These are phyloP conservation scores for Sebastes dallii DNA, from an alignment of 2,797 vertebrate species.

Conservation along the genomic window DNA sequence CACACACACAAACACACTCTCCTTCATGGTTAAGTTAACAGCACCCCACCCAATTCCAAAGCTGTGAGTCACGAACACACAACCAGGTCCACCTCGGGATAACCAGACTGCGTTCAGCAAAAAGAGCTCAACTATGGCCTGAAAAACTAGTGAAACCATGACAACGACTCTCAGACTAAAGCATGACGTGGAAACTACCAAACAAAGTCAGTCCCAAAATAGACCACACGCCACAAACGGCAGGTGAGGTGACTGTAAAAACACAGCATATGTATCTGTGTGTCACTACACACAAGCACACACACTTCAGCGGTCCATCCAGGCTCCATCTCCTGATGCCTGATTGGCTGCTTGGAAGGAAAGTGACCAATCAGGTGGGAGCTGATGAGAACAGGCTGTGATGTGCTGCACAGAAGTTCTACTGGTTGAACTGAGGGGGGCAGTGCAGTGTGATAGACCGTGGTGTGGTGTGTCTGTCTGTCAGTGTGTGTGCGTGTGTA, in stretches of 20 bases:
- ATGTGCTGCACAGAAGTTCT: slow-evolving; percentile 7
- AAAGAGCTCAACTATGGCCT: neutral
- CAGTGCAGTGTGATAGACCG: slow-evolving; percentile 49
- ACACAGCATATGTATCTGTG: neutral
- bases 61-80: slow-evolving; percentile 52
- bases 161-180: neutral
- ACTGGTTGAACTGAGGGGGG: slow-evolving; percentile 33
- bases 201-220: neutral
- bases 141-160: neutral
- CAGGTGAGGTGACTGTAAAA: neutral
- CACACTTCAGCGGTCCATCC: neutral
- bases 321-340: neutral
- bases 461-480: neutral
- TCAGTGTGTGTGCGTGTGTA: neutral
- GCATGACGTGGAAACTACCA: neutral
- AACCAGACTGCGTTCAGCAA: neutral
- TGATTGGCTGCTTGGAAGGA: neutral
- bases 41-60: slow-evolving; percentile 63
- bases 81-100: neutral
- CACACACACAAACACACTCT: neutral
- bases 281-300: neutral
- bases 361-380: neutral
- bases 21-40: slow-evolving; percentile 45
- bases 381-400: neutral
- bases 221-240: neutral